Evolutionary conservation across 2,888 invertebrate species (phyloP), one percentile per base, ranked within the genome.

Genomic region (Leucania comma): DNA sequence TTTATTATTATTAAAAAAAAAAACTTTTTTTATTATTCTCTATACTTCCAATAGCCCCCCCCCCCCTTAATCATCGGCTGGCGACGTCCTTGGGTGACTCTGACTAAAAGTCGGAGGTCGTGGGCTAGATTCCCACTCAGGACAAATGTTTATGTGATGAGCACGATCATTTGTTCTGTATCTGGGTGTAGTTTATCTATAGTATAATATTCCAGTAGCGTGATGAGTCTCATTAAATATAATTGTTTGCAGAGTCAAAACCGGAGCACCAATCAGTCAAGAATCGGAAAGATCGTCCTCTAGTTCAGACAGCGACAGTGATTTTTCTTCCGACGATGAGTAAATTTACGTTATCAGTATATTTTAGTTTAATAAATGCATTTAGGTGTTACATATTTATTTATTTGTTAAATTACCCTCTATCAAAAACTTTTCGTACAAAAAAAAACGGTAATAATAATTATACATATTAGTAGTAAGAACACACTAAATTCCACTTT

Each of bases 251-350:
- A 95, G 95, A 76, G 91, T 92, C 2, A 95, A 92, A 74, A 88
- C 90, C 2, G 93, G 94, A 20, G 81, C 83, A 1, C 81, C 89
- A 3, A 66, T 87, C 14, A 59, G 62, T 4, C 81, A 84, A n/a
- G 78, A 82, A 0, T 76, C 86, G 0, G 80, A 82, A 17, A 68
- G 22, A 0, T 73, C 89, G 0, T 88, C 91, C 0, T 85, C 91
- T 0, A 92, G 91, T 68, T 94, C 94, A 0, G 94, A 93, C 76
- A 92, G 93, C 64, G 93, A 94, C 75, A 92, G 92, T 68, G 93
- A 90, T 0, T 86, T 90, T 0, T 90, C 93, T 0, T 92, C 93
- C 0, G 95, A 95, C 58, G 93, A 93, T 35, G 94, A 95, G 78
- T 90, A 89, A 77, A 60, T 35, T 82, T 77, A 68, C 26, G 68